Evolutionary conservation across 2,797 vertebrate species (phyloP), one percentile per base, ranked within the genome.

Genomic region (Lepilemur ruficaudatus): DNA sequence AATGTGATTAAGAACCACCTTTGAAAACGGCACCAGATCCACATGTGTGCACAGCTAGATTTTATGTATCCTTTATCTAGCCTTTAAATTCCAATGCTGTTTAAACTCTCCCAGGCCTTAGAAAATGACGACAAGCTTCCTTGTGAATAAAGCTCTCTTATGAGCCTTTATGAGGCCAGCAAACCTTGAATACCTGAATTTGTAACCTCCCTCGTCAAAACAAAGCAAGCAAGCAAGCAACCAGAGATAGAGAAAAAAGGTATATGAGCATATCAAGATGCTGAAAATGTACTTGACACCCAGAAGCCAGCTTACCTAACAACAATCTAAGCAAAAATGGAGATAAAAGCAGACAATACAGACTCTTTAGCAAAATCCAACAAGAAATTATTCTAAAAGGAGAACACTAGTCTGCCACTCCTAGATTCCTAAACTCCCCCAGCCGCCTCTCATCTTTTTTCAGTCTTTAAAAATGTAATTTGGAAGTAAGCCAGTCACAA

Each of bases 401-500:
- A 57, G 41, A 90, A 50, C 69, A 67, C 6, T 25, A 59, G 55
- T n/a, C 72, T 96, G 41, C 35, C 85, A 78, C 55, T 69, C 32
- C 70, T 70, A 67, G 23, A 28, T 50, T 72, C 65, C 13, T n/a
- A 80, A 22, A 7, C 28, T 57, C n/a, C 43, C 59, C n/a, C 38
- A 35, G 28, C n/a, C 20, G 22, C n/a, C 20, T 52, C 41, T 82
- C 23, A 30, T 59, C 61, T 69, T 73, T 79, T 32, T 79, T 35
- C 43, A 38, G 57, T 76, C 43, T 38, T 88, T 80, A 91, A 96
- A 93, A 94, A 94, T 55, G 52, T 15, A 38, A 75, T 50, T 80
- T 88, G 84, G 86, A 87, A 80, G 70, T 55, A 38, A 67, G 32
- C 8, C n/a, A 84, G 28, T 30, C 28, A 55, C 13, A 93, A 78